These are phyloP conservation scores for Antigone vipio DNA, from an alignment of 2,113 vertebrate species.

Conservation along the genomic window DNA sequence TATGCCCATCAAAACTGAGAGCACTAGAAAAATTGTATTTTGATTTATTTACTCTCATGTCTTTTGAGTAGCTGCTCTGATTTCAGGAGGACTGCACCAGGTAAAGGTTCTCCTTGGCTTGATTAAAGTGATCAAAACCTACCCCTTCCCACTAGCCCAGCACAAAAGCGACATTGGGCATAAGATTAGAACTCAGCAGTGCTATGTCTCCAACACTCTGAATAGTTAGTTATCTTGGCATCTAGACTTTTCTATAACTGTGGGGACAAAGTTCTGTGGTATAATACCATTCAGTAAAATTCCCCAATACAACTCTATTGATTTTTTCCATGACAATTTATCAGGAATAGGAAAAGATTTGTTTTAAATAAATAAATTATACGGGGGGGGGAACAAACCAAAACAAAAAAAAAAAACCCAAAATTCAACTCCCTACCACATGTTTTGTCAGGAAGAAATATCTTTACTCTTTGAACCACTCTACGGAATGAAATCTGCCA, in stretches of 20 bases:
- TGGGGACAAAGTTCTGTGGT: neutral
- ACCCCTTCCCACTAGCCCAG: neutral
- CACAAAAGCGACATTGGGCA: neutral
- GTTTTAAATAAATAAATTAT: neutral
- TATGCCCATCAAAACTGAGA: neutral
- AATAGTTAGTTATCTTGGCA: neutral
- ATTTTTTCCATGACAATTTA: neutral
- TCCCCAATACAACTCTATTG: neutral
- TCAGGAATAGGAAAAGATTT: neutral
- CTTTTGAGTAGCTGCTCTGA: neutral
- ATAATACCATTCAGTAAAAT: neutral
- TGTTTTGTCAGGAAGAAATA: neutral
- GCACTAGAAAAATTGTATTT: neutral
- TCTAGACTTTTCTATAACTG: neutral
- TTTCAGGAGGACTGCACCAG: neutral
- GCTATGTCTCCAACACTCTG: neutral
- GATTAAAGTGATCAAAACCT: neutral
- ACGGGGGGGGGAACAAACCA: neutral
- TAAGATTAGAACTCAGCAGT: neutral
- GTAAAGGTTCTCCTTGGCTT: neutral
- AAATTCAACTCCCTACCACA: neutral
- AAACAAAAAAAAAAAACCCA: fast-evolving
- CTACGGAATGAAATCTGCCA: neutral
- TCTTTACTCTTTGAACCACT: neutral
- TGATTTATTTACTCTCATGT: neutral